Evolutionary conservation across 2,888 invertebrate genomes (phyloP).

Genomic region (Leucophenga montana): DNA sequence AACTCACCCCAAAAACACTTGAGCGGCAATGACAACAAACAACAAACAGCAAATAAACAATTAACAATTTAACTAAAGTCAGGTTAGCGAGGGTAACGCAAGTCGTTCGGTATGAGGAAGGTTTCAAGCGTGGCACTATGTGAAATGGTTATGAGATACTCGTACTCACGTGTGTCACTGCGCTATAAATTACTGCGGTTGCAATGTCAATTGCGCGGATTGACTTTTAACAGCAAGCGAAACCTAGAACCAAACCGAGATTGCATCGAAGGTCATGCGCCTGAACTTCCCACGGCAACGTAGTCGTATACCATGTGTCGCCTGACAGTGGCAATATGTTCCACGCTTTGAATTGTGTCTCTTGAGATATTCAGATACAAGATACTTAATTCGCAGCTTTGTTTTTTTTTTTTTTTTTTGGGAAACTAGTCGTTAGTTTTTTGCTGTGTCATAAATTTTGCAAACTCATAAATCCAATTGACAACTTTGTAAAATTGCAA

Average conservation of each 20-base stretch:
- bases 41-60: slow-evolving; percentile 74
- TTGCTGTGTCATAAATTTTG: slow-evolving; percentile 41
- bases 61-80: slow-evolving; percentile 61
- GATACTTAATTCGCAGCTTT: slow-evolving; percentile 22
- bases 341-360: slow-evolving; percentile 49
- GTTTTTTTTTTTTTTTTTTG: slow-evolving; percentile 30
- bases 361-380: slow-evolving; percentile 47
- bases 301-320: slow-evolving; percentile 26
- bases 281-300: slow-evolving; percentile 34
- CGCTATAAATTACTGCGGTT: slow-evolving; percentile 66
- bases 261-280: too few species aligned
- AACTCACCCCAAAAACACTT: slow-evolving; percentile 63
- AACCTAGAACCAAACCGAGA: slow-evolving; percentile 31
- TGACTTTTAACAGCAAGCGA: slow-evolving; percentile 49
- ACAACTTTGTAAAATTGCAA: slow-evolving; percentile 70
- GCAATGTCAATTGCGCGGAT: slow-evolving; percentile 60
- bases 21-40: slow-evolving; percentile 71
- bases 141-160: slow-evolving; percentile 31
- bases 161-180: slow-evolving; percentile 57
- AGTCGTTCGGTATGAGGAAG: slow-evolving; percentile 3
- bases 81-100: slow-evolving; percentile 41
- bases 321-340: slow-evolving; percentile 48
- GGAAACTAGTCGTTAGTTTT: slow-evolving; percentile 28
- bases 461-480: slow-evolving; percentile 69
- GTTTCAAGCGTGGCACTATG: too few species aligned